Conservation (phyloP, 1,140 invertebrate species). For the Himalopsyche phryganea region DNA sequence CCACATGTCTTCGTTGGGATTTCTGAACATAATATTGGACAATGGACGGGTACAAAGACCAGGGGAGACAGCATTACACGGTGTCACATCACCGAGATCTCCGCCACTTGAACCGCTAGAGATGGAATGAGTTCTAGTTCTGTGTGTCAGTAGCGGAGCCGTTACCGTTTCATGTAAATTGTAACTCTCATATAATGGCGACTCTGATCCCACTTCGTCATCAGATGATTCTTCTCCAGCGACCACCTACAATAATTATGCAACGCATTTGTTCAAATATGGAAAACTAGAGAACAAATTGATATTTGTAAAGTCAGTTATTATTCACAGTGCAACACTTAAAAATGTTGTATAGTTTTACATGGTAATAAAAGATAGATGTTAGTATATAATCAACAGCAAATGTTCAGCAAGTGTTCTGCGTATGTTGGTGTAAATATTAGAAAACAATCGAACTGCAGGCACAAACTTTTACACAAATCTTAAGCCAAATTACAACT, state of each 20-base stretch:
- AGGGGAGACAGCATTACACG: slow-evolving; percentile 64
- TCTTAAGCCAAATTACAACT: too few relatives aligned
- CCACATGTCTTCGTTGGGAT: slow-evolving; percentile 42
- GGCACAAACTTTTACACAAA: too few relatives aligned
- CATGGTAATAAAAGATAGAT: too few relatives aligned
- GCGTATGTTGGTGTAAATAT: too few relatives aligned
- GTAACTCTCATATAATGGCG: slow-evolving; percentile 67
- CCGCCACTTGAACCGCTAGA: slow-evolving; percentile 76
- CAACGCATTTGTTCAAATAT: too few relatives aligned
- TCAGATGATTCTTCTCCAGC: slow-evolving; percentile 80
- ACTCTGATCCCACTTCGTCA: slow-evolving; percentile 84
- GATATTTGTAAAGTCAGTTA: slow-evolving; percentile 12
- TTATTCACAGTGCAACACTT: too few relatives aligned
- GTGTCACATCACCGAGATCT: slow-evolving; percentile 84
- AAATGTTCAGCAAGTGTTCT: too few relatives aligned
- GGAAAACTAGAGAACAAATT: not conserved
- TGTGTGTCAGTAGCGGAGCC: slow-evolving; percentile 34
- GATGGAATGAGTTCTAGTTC: slow-evolving; percentile 43
- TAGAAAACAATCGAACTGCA: too few relatives aligned
- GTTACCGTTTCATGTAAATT: slow-evolving; percentile 29
- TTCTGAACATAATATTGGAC: slow-evolving; percentile 14
- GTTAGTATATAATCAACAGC: too few relatives aligned
- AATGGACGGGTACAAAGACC: slow-evolving; percentile 21
- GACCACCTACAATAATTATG: slow-evolving; percentile 6
- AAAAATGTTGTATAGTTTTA: too few relatives aligned